phyloP scores from a whole-genome alignment of 64 coral and sea anemone genomes.

The Actinia tenebrosa region DNA sequence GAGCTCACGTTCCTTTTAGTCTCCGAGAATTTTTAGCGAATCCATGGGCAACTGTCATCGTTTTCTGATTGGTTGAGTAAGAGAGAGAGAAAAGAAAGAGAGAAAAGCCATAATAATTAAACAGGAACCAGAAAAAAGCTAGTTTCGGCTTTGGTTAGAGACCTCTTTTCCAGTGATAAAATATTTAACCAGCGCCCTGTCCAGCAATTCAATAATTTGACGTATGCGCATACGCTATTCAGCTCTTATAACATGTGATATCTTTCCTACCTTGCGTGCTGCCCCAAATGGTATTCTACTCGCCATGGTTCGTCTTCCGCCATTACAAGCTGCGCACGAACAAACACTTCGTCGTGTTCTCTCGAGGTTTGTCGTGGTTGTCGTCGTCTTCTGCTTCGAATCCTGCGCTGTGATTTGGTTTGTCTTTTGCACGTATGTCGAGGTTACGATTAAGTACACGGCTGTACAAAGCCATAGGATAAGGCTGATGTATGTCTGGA shows the following conservation, averaged over 20 bases:
- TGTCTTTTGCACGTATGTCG: neutral
- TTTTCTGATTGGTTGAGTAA: too few relatives aligned
- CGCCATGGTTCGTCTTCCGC: neutral
- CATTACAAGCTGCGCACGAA: neutral
- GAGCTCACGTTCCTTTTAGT: too few relatives aligned
- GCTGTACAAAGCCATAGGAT: neutral
- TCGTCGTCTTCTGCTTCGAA: neutral
- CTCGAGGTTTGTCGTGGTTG: neutral
- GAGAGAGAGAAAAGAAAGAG: too few relatives aligned
- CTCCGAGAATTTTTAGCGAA: too few relatives aligned
- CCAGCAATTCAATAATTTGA: too few relatives aligned
- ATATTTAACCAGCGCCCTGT: too few relatives aligned
- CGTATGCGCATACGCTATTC: neutral
- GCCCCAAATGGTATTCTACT: conserved; percentile 6
- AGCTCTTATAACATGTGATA: too few relatives aligned
- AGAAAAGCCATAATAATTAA: too few relatives aligned
- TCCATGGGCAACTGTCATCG: too few relatives aligned
- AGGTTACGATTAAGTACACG: neutral
- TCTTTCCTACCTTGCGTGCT: neutral
- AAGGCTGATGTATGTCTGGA: conserved; percentile 3
- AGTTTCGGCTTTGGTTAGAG: too few relatives aligned
- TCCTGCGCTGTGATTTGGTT: neutral
- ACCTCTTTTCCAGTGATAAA: too few relatives aligned
- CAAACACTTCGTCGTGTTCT: neutral
- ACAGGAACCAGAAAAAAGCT: too few relatives aligned